These are phyloP conservation scores for Lerema accius DNA, from an alignment of 1,140 invertebrate species.

Conservation along the genomic window DNA sequence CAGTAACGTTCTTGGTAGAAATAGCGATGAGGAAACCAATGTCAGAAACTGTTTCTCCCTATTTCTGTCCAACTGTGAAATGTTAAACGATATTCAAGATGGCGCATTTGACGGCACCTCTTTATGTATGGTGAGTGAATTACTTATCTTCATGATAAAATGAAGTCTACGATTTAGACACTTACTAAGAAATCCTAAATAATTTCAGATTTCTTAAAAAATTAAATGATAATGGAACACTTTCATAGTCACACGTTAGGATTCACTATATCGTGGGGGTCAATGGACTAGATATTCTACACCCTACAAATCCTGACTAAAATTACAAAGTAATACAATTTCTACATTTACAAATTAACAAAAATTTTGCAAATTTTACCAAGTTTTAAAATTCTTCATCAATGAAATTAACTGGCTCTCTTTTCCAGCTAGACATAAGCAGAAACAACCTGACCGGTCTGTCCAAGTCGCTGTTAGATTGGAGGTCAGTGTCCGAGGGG, in stretches of 20 bases:
- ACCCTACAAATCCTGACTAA: too few species aligned
- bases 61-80: conserved; percentile 66
- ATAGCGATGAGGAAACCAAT: conserved; percentile 44
- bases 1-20: conserved; percentile 67
- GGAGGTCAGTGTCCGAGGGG: conserved; percentile 58
- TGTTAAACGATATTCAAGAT: conserved; percentile 60
- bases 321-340: too few species aligned
- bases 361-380: too few species aligned
- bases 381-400: too few species aligned
- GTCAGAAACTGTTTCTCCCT: conserved; percentile 67
- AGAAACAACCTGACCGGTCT: conserved; percentile 72
- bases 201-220: too few species aligned
- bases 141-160: not conserved
- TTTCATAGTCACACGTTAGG: too few species aligned
- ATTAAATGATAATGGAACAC: too few species aligned
- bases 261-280: too few species aligned
- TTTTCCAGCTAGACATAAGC: conserved; percentile 78
- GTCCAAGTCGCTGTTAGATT: conserved; percentile 61
- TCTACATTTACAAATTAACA: too few species aligned
- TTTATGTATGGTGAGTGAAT: conserved; percentile 71
- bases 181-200: too few species aligned
- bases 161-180: too few species aligned
- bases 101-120: conserved; percentile 71
- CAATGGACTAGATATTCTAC: too few species aligned
- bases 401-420: not conserved